phyloP scores from a whole-genome alignment of 2,888 invertebrate species.

The Vesta saturnalis region DNA sequence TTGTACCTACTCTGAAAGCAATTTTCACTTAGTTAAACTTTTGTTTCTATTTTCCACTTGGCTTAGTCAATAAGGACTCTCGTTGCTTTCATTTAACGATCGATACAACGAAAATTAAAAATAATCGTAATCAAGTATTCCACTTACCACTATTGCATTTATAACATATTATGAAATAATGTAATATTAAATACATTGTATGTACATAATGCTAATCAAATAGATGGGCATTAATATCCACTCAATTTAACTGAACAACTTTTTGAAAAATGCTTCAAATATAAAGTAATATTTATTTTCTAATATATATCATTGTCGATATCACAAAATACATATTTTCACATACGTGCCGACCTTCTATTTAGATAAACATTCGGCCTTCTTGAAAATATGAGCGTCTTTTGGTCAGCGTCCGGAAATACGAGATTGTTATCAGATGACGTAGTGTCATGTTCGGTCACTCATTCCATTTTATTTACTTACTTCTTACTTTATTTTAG shows the following conservation, averaged over 20 bases:
- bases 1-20: constrained; percentile 38
- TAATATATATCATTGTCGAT: constrained; percentile 50
- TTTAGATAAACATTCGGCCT: constrained; percentile 58
- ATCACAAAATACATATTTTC: constrained; percentile 56
- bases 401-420: constrained; percentile 61
- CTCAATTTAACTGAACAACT: constrained; percentile 16
- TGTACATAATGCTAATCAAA: too few relatives aligned
- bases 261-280: constrained; percentile 21
- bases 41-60: constrained; percentile 55
- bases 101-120: constrained; percentile 37
- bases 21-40: constrained; percentile 46
- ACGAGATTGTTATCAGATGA: constrained; percentile 61
- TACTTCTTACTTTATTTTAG: constrained; percentile 51
- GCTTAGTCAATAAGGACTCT: constrained; percentile 46
- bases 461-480: constrained; percentile 56
- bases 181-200: too few relatives aligned
- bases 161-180: not conserved
- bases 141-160: not conserved
- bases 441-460: constrained; percentile 57
- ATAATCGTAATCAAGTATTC: constrained; percentile 17
- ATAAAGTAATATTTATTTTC: constrained; percentile 38
- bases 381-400: constrained; percentile 58
- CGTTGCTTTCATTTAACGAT: constrained; percentile 35
- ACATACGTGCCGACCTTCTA: constrained; percentile 48
- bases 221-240: too few relatives aligned